A percentile compares a stretch with the other conserved stretches of the same genome.
Conservation (phyloP, 2,797 vertebrate genomes). For the Anabacerthia variegaticeps region DNA sequence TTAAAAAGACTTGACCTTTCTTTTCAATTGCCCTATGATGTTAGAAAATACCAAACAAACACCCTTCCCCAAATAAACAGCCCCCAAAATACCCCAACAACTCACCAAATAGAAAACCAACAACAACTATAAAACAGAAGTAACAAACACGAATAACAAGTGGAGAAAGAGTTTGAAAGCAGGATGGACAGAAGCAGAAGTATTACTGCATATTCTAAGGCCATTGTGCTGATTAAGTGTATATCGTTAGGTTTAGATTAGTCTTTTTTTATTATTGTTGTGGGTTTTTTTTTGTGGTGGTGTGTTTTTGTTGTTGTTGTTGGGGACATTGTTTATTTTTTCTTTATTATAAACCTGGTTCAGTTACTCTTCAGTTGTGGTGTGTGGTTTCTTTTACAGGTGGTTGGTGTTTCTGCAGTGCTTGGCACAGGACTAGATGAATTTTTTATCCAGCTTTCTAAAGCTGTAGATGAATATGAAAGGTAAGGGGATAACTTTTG, state of each 20-base stretch:
- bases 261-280: background rate
- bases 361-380: background rate
- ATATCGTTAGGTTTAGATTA: background rate
- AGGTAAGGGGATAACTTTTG: slow-evolving; percentile 76
- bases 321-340: background rate
- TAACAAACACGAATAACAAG: background rate
- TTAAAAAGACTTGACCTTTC: background rate
- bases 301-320: background rate
- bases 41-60: background rate
- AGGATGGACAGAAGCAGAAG: background rate
- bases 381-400: slow-evolving; percentile 72
- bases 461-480: slow-evolving; percentile 90
- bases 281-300: background rate
- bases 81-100: background rate
- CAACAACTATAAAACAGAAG: background rate
- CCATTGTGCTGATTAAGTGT: background rate
- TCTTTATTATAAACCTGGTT: background rate
- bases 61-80: background rate
- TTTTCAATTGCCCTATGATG: background rate
- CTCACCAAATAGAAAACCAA: background rate
- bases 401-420: slow-evolving; percentile 94
- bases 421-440: slow-evolving; percentile 89
- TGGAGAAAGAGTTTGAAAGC: background rate
- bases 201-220: background rate
- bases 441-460: slow-evolving; percentile 86